Conservation (phyloP, 1,140 invertebrate species). For the Glomeris maerens region DNA sequence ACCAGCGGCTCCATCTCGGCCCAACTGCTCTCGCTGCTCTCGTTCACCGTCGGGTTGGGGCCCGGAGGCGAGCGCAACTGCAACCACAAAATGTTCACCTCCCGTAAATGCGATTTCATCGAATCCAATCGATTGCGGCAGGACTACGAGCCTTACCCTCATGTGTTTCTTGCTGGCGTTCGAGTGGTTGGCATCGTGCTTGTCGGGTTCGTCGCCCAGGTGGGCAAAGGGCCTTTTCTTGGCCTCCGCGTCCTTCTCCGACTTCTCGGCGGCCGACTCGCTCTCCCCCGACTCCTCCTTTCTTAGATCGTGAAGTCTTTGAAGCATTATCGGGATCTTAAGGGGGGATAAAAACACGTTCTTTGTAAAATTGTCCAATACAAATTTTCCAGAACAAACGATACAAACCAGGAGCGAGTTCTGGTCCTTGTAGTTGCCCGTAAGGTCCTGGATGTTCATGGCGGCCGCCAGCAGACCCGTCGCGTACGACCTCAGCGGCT, state of each 20-base stretch:
- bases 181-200: too few relatives aligned
- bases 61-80: too few relatives aligned
- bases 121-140: too few relatives aligned
- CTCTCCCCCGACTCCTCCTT: conserved; percentile 24
- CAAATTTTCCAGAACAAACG: background rate
- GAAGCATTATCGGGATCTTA: conserved; percentile 61
- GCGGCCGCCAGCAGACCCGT: conserved; percentile 85
- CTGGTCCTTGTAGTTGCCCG: conserved; percentile 71
- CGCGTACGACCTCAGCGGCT: conserved; percentile 85
- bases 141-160: too few relatives aligned
- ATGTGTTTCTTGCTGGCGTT: too few relatives aligned
- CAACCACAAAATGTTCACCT: too few relatives aligned
- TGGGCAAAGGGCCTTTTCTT: conserved; percentile 42
- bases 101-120: too few relatives aligned
- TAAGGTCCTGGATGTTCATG: conserved; percentile 91
- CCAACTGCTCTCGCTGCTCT: conserved; percentile 68
- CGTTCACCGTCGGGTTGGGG: too few relatives aligned
- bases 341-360: background rate
- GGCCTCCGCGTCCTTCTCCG: conserved; percentile 25
- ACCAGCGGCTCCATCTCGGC: conserved; percentile 73
- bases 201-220: too few relatives aligned
- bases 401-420: conserved; percentile 55
- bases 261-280: conserved; percentile 24
- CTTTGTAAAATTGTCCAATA: background rate
- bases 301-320: conserved; percentile 59